Conservation (phyloP, 1,140 invertebrate species). For the Spodoptera frugiperda region DNA sequence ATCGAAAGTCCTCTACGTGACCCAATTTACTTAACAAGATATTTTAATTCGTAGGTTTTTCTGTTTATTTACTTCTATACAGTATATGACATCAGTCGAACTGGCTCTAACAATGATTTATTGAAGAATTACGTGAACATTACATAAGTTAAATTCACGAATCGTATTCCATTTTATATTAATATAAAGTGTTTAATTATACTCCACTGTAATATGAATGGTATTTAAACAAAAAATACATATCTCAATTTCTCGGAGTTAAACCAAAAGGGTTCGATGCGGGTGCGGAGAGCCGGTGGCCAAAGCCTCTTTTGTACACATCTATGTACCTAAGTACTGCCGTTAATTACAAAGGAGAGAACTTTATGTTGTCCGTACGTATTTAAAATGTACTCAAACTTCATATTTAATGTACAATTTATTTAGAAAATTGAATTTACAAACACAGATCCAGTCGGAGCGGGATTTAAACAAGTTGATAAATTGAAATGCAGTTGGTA, state of each 20-base stretch:
- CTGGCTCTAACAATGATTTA: background rate
- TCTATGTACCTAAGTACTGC: conserved; percentile 12
- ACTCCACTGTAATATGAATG: background rate
- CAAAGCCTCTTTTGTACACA: conserved; percentile 33
- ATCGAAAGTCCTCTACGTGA: background rate
- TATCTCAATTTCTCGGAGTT: conserved; percentile 27
- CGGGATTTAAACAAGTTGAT: no score
- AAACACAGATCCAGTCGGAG: no score
- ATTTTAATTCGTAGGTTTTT: conserved; percentile 1
- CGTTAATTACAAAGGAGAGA: conserved; percentile 34
- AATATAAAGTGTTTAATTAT: no score
- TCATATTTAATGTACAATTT: conserved; percentile 18
- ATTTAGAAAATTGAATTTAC: background rate
- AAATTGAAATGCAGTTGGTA: no score
- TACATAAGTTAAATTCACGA: background rate
- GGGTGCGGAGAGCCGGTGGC: conserved; percentile 14
- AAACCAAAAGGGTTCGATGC: conserved; percentile 37
- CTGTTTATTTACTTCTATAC: background rate
- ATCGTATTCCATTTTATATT: conserved; percentile 2
- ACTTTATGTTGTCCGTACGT: conserved; percentile 19
- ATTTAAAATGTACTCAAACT: conserved; percentile 1
- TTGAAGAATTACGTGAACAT: background rate
- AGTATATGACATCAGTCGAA: background rate
- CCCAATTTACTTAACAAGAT: background rate
- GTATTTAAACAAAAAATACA: conserved; percentile 9